Base-by-base conservation (phyloP, 2,888 invertebrate species). In the Galeruca laticollis region DNA sequence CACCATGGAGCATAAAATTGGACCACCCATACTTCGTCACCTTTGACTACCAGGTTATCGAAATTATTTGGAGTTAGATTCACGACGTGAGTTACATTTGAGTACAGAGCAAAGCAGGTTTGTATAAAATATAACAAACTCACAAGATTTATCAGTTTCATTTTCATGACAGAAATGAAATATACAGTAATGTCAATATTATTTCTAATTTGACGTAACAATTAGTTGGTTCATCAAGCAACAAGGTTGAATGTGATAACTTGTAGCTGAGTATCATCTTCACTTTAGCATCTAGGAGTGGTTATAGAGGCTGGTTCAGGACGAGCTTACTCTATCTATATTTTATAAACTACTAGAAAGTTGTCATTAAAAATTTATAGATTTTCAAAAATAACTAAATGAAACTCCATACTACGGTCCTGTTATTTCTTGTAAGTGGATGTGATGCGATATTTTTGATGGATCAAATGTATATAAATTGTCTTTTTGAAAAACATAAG, bases 1-100 rank as follows among this genome's bases (percentile, higher is more conserved):
- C 94, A 97, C 97, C 97, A 98, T 0, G 96, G 95, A 0, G 97
- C 97, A 84, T 89, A 96, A 86, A 96, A 96, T 82, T 98, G 97
- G 0, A 98, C 93, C 66, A 98, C 85, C 97, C 97, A 97, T 18
- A 97, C 86, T 73, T 91, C 89, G 83, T 96, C 92, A 75, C 93
- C 90, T 74, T 93, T 89, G 51, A 91, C 84, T 4, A 97, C 96
- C 76, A 92, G 86, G 73, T 87, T 89, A 76, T 96, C 90, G 83
- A 97, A 97, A 86, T 95, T 97, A 47, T 87, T 87, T 1, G 92
- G 89, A 10, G 91, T 95, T 69, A 97, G 86, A 60, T 94, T 92
- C 6, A 95, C 88, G 18, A 97, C 95, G 81, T 91, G 91, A 33
- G 91, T 33, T 0, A 54, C 13, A 15, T 40, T 31, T 9, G 60